These are phyloP conservation scores for Polydrusus cervinus DNA, from an alignment of 2,888 invertebrate species.

Conservation along the genomic window DNA sequence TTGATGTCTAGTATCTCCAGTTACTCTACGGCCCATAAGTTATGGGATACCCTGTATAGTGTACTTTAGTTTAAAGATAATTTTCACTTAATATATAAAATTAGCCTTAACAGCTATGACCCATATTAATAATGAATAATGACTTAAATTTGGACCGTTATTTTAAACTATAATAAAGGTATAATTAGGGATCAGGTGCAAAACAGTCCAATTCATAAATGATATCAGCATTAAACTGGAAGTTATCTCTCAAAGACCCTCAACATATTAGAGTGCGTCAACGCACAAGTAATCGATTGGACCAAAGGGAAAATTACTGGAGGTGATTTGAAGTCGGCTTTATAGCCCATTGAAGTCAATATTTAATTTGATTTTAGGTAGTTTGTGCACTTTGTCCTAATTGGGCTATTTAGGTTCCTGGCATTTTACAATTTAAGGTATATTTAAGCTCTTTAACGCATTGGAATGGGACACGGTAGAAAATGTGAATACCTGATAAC, in stretches of 20 bases:
- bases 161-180: slow-evolving; percentile 2
- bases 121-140: neutral
- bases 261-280: slow-evolving; percentile 26
- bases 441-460: neutral
- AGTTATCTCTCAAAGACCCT: slow-evolving; percentile 16
- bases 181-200: slow-evolving; percentile 8
- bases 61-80: too few species aligned
- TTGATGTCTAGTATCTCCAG: too few species aligned
- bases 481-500: too few species aligned
- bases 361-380: slow-evolving; percentile 21
- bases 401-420: slow-evolving; percentile 5
- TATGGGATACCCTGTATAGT: too few species aligned
- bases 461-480: neutral
- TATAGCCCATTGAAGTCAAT: slow-evolving; percentile 32
- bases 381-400: slow-evolving; percentile 14
- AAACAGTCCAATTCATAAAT: slow-evolving; percentile 10
- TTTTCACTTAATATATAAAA: too few species aligned
- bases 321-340: slow-evolving; percentile 18
- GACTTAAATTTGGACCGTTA: neutral
- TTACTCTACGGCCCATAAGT: too few species aligned
- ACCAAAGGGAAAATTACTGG: slow-evolving; percentile 30
- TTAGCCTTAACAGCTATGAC: too few species aligned
- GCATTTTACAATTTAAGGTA: neutral
- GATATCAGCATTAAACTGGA: slow-evolving; percentile 6
- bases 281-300: slow-evolving; percentile 39